These are phyloP conservation scores for Diplogasteroides magnus DNA, from an alignment of 1,140 invertebrate species.

Conservation along the genomic window DNA sequence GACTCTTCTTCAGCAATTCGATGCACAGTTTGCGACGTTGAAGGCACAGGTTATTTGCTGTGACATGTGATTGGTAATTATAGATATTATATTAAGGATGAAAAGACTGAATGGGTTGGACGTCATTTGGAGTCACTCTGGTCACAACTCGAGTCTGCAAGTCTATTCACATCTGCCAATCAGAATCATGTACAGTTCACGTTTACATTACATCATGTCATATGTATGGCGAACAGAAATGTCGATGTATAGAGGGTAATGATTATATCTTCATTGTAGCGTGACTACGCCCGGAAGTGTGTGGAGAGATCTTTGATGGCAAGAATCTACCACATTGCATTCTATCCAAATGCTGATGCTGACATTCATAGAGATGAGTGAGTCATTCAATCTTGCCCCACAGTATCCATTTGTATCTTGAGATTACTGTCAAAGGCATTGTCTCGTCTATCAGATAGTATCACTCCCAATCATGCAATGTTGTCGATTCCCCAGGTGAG, in stretches of 20 bases:
- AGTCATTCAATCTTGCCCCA: slow-evolving; percentile 54
- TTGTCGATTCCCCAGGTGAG: slow-evolving; percentile 43
- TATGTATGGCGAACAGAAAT: too few species aligned
- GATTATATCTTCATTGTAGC: slow-evolving; percentile 75
- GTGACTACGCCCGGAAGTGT: slow-evolving; percentile 63
- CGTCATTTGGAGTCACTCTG: slow-evolving; percentile 65
- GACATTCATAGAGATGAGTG: slow-evolving; percentile 84
- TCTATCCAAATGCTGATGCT: slow-evolving; percentile 93
- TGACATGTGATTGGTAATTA: background rate
- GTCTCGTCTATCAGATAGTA: slow-evolving; percentile 20
- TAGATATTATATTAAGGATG: slow-evolving; percentile 34
- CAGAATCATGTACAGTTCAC: background rate
- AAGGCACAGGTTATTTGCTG: slow-evolving; percentile 22
- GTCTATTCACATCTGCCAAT: slow-evolving; percentile 69
- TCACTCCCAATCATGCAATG: slow-evolving; percentile 41
- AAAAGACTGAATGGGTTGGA: slow-evolving; percentile 61
- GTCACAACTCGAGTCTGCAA: slow-evolving; percentile 66
- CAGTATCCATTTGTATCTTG: slow-evolving; percentile 31
- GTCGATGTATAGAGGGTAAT: too few species aligned
- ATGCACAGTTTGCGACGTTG: slow-evolving; percentile 70
- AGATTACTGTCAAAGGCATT: slow-evolving; percentile 46
- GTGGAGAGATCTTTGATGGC: slow-evolving; percentile 69
- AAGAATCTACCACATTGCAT: slow-evolving; percentile 80
- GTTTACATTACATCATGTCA: too few species aligned
- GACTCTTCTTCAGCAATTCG: slow-evolving; percentile 64